Conservation (phyloP, 2,797 vertebrate species). For the Euthynnus affinis region DNA sequence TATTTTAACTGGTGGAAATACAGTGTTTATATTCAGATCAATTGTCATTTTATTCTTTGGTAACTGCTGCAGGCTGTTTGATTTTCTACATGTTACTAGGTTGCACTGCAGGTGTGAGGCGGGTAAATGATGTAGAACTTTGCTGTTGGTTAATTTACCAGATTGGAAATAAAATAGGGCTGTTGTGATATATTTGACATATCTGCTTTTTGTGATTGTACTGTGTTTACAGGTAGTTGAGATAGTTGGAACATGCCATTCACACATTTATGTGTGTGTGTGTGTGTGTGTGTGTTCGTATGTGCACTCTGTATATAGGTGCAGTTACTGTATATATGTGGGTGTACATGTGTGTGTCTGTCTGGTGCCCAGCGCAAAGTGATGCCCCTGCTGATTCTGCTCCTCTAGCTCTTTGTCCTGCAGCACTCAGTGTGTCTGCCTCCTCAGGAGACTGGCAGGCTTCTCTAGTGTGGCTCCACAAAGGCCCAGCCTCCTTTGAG, state of each 20-base stretch:
- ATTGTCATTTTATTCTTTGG: constrained; percentile 46
- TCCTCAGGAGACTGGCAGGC: constrained; percentile 87
- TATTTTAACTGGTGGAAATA: constrained; percentile 57
- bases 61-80: constrained; percentile 45
- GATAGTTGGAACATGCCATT: constrained; percentile 45
- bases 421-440: constrained; percentile 88
- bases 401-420: constrained; percentile 87
- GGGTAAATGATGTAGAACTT: constrained; percentile 12
- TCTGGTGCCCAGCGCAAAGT: constrained; percentile 77
- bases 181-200: constrained; percentile 30
- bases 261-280: constrained; percentile 50
- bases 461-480: constrained; percentile 88
- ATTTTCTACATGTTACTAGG: constrained; percentile 24
- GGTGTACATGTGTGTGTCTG: constrained; percentile 59
- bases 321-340: constrained; percentile 48
- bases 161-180: constrained; percentile 23
- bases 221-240: constrained; percentile 55
- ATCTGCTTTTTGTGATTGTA: constrained; percentile 39
- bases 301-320: constrained; percentile 53
- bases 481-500: constrained; percentile 89
- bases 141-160: constrained; percentile 37
- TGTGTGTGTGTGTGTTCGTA: constrained; percentile 36
- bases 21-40: constrained; percentile 63
- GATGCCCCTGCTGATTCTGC: constrained; percentile 85
- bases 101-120: constrained; percentile 23